Evolutionary conservation across 1,140 invertebrate genomes (phyloP), one percentile per base, ranked within the genome.

Genomic region (Cardiocondyla obscurior): DNA sequence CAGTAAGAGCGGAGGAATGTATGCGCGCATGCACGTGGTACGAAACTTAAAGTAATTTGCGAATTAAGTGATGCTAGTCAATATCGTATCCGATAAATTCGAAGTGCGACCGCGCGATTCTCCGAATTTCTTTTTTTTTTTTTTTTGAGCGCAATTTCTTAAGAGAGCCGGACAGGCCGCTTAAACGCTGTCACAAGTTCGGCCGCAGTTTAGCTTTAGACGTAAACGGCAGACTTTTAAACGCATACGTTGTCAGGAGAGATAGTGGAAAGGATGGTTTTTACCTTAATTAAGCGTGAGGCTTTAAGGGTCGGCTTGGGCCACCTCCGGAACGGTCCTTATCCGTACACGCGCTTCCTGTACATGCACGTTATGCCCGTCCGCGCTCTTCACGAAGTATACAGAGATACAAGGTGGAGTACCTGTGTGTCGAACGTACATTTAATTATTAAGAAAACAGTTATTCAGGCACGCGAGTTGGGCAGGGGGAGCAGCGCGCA

Each of bases 401-500:
- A 88, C 83, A 88, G 86, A 88, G 84, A 85, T 85, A 69, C 62
- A 83, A 88, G 79, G 64, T 88, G 83, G 73, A 88, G 86, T 85
- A 79, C 58, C 77, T 88, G 85, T 83, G 60, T 83, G 55, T 81
- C 5, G 79, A 85, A 83, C 88, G 82, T 85, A 88, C 85, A 88
- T 88, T 88, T 88, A 88, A 85, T 85, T 83, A 88, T 88, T 88
- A 89, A 89, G 87, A 89, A 89, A 89, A 88, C 87, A 89, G 86
- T 89, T 89, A 79, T 86, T 92, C 89, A 94, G 93, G 93, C 93
- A 94, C 93, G 93, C 93, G 92, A 93, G 88, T 93, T 92, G 92
- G 92, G 92, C 90, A 92, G 88, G 85, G 85, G 88, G 79, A 90
- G 92, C 91, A 93, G 92, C 89, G 90, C 90, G 91, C 90, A 93